These are phyloP conservation scores for Eueremaeus valkanovi DNA, from an alignment of 2,888 invertebrate genomes.

Conservation along the genomic window DNA sequence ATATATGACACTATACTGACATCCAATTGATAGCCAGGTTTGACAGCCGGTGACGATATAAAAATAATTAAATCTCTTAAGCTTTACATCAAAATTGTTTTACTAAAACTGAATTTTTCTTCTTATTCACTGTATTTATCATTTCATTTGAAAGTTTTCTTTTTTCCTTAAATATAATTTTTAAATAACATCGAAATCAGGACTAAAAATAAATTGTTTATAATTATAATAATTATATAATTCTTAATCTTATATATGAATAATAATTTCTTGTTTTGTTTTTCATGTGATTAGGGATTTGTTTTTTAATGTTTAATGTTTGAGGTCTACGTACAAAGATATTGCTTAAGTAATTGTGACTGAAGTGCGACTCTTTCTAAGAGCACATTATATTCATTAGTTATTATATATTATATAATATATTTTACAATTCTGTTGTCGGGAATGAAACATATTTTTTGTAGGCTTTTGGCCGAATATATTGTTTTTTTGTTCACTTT, in stretches of 20 bases:
- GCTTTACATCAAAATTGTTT: conserved; percentile 17
- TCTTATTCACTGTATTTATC: not conserved
- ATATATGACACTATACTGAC: not conserved
- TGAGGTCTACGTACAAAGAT: conserved; percentile 30
- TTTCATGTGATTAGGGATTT: conserved; percentile 32
- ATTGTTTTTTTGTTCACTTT: conserved; percentile 23
- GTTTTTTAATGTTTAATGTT: conserved; percentile 8
- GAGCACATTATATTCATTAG: not conserved
- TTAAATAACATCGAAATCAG: conserved; percentile 23
- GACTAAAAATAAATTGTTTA: conserved; percentile 9
- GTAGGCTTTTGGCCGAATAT: not conserved
- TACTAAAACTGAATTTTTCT: not conserved
- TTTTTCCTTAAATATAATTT: not conserved
- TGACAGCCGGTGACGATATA: conserved; percentile 24
- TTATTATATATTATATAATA: not conserved
- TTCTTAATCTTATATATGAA: not conserved
- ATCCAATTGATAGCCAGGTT: conserved; percentile 11
- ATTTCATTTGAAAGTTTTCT: not conserved
- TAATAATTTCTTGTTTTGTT: not conserved
- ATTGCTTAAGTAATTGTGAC: conserved; percentile 34
- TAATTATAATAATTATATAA: not conserved
- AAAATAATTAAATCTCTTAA: conserved; percentile 4
- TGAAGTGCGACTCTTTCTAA: conserved; percentile 33
- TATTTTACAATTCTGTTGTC: conserved; percentile 12
- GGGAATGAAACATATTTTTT: not conserved